Conservation (phyloP, 2,113 vertebrate genomes). For the Pangasianodon gigas region DNA sequence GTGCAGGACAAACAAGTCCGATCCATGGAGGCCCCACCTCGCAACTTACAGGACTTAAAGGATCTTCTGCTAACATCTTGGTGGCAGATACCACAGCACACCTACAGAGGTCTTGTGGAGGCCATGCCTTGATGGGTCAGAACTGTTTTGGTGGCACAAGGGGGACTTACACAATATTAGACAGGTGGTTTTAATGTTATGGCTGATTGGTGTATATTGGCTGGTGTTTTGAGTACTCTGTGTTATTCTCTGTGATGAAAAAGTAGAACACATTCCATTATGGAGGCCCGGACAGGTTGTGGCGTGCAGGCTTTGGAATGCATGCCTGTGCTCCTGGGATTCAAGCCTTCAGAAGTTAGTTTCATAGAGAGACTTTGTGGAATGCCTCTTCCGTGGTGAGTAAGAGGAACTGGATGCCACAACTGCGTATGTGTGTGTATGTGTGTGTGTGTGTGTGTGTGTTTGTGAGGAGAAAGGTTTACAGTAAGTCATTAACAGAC, state of each 20-base stretch:
- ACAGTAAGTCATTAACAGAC: constrained; percentile 25
- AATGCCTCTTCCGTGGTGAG: constrained; percentile 41
- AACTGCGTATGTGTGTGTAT: constrained; percentile 1
- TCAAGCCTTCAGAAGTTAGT: constrained; percentile 49
- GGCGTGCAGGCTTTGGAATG: constrained; percentile 57
- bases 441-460: neutral
- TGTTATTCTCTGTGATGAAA: constrained; percentile 40
- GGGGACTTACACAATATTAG: too few relatives aligned
- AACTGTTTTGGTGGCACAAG: too few relatives aligned
- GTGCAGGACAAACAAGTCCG: too few relatives aligned
- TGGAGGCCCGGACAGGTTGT: constrained; percentile 53
- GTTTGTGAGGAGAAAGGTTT: neutral
- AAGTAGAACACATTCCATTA: constrained; percentile 55
- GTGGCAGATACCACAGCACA: too few relatives aligned
- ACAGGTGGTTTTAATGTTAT: too few relatives aligned
- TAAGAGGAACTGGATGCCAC: constrained; percentile 17
- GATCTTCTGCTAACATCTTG: too few relatives aligned
- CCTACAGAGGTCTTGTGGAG: too few relatives aligned
- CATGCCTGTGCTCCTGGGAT: constrained; percentile 50
- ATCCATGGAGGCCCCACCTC: too few relatives aligned
- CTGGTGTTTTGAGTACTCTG: constrained; percentile 8
- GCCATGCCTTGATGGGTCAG: too few relatives aligned
- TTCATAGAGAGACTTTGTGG: constrained; percentile 47
- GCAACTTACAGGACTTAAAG: too few relatives aligned
- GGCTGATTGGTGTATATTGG: neutral